phyloP scores from a whole-genome alignment of 2,113 vertebrate species.

The Asarcornis scutulata region DNA sequence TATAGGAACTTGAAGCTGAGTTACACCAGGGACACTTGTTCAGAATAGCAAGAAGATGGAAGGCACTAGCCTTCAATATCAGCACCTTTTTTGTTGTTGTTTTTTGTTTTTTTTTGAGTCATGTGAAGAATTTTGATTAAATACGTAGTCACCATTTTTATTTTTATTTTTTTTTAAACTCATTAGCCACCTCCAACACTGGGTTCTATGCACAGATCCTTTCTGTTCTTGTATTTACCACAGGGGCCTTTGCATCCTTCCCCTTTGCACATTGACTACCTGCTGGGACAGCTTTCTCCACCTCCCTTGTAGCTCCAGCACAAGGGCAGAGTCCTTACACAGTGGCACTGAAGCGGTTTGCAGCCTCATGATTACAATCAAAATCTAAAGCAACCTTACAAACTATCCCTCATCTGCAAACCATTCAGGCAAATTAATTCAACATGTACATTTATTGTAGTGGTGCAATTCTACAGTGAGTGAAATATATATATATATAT shows the following conservation, averaged over 20 bases:
- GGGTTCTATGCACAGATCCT: not conserved
- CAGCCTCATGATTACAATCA: not conserved
- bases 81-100: not conserved
- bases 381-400: not conserved
- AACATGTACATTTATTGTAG: not conserved
- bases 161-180: not conserved
- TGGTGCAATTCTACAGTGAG: not conserved
- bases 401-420: not conserved
- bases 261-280: rapidly evolving
- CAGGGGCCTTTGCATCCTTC: not conserved
- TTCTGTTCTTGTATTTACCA: not conserved
- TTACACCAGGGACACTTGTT: not conserved
- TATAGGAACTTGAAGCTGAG: not conserved
- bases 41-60: not conserved
- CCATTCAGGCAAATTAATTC: not conserved
- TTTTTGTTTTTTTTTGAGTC: not conserved
- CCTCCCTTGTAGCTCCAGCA: not conserved
- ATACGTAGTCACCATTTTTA: not conserved
- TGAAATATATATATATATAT: too few species aligned
- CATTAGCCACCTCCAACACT: not conserved
- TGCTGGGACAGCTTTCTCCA: not conserved
- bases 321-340: not conserved
- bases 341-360: not conserved
- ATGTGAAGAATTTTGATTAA: not conserved
- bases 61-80: rapidly evolving